Conservation (phyloP, 35 echinoderm and acorn worm species). For the Strongylocentrotus purpuratus region DNA sequence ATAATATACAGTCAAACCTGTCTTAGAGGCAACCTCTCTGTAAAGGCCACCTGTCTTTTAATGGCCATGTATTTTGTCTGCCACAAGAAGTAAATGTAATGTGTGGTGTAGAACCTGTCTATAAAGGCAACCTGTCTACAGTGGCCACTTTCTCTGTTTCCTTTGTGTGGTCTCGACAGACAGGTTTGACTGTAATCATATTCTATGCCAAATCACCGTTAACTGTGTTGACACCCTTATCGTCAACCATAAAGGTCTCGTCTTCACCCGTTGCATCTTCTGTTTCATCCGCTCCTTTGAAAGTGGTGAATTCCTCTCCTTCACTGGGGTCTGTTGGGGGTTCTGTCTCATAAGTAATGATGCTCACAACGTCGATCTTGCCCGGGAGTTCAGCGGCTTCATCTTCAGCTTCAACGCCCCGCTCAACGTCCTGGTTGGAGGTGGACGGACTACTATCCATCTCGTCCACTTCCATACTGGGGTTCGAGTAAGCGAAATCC, state of each 20-base stretch:
- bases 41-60: too few relatives aligned
- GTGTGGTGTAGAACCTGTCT: not conserved
- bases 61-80: too few relatives aligned
- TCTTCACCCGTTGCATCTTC: not conserved
- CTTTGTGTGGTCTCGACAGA: too few relatives aligned
- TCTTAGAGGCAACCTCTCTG: too few relatives aligned
- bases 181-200: too few relatives aligned
- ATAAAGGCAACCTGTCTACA: too few relatives aligned
- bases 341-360: not conserved
- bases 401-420: not conserved
- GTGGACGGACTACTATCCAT: not conserved
- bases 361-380: not conserved
- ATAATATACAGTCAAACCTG: too few relatives aligned
- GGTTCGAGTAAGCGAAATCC: not conserved
- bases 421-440: not conserved
- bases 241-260: not conserved
- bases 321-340: not conserved
- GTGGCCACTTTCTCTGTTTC: too few relatives aligned
- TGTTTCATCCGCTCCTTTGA: not conserved
- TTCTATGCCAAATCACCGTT: not conserved
- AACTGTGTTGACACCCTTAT: not conserved
- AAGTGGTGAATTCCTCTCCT: not conserved
- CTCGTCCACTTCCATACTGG: not conserved
- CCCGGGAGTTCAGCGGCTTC: not conserved
- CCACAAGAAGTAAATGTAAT: not conserved